A percentile compares a stretch with the other conserved stretches of the same genome.
Conservation (phyloP, 2,888 invertebrate genomes). For the Odontocerum albicorne region DNA sequence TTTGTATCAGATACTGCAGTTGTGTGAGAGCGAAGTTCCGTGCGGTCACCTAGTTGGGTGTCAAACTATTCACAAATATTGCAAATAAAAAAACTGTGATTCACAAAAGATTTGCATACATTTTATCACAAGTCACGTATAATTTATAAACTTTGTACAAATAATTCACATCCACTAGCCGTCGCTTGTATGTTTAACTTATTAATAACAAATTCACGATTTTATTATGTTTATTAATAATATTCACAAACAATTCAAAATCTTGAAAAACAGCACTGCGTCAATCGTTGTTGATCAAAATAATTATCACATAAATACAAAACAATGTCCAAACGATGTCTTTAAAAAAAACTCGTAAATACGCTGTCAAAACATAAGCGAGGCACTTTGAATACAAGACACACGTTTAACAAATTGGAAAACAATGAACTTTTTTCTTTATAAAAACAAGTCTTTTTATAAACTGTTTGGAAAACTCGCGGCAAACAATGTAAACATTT, state of each 20-base stretch:
- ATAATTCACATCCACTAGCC: slow-evolving; percentile 11
- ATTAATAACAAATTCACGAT: slow-evolving; percentile 1
- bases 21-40: no score
- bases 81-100: no score
- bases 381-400: slow-evolving; percentile 12
- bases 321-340: slow-evolving; percentile 9
- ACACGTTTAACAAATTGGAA: background rate
- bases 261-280: slow-evolving; percentile 7
- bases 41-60: no score
- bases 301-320: slow-evolving; percentile 4
- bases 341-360: slow-evolving; percentile 9
- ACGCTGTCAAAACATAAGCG: slow-evolving; percentile 17
- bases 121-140: slow-evolving; percentile 12
- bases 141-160: background rate
- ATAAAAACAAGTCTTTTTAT: slow-evolving; percentile 4
- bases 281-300: background rate
- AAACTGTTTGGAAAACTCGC: slow-evolving; percentile 1
- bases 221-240: no score
- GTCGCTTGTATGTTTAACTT: slow-evolving; percentile 12
- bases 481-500: slow-evolving; percentile 4
- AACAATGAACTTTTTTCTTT: slow-evolving; percentile 12
- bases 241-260: background rate
- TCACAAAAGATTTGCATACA: background rate
- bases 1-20: no score
- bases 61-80: no score